Evolutionary conservation across 1,140 invertebrate genomes (phyloP).

Genomic region (Philopotamus ludificatus): DNA sequence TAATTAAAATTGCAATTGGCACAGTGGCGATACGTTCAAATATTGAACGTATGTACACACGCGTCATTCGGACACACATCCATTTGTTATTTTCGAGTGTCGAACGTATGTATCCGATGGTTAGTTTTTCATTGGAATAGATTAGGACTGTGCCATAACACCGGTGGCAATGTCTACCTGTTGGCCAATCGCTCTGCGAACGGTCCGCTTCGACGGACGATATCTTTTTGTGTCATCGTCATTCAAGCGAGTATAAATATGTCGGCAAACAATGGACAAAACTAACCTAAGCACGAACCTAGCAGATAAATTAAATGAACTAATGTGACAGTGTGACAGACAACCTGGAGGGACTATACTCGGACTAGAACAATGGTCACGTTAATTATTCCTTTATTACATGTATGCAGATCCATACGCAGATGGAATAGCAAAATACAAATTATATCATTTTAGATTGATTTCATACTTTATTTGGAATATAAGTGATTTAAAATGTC

Average conservation of each 20-base stretch:
- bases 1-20: too few species aligned
- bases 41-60: too few species aligned
- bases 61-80: background rate
- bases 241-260: conserved; percentile 11
- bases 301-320: conserved; percentile 6
- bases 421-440: too few species aligned
- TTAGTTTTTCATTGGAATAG: background rate
- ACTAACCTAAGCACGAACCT: background rate
- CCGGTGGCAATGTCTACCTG: background rate
- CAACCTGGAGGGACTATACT: background rate
- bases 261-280: conserved; percentile 5
- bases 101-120: background rate
- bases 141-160: background rate
- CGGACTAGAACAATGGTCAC: too few species aligned
- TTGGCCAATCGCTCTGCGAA: background rate
- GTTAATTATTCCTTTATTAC: too few species aligned
- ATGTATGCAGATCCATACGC: too few species aligned
- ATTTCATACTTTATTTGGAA: too few species aligned
- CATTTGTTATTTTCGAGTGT: background rate
- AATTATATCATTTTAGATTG: too few species aligned
- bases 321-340: background rate
- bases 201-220: background rate
- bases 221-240: conserved; percentile 17
- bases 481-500: too few species aligned
- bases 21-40: too few species aligned